Conservation (phyloP, 2,797 vertebrate species). For the Echiichthys vipera region DNA sequence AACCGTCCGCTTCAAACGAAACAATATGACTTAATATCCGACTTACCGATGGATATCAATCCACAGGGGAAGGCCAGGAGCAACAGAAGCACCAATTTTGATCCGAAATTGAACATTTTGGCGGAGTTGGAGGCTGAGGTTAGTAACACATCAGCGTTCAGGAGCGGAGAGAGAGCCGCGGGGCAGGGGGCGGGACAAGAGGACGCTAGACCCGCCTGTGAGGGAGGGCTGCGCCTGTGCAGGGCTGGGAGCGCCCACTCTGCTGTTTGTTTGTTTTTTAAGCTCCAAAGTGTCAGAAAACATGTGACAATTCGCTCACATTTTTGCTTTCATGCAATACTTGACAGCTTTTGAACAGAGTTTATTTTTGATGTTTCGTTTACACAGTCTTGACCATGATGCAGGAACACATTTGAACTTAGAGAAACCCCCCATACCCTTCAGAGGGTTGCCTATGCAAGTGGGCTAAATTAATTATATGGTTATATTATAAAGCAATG, state of each 20-base stretch:
- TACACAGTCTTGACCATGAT: too few relatives aligned
- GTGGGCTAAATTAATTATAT: too few relatives aligned
- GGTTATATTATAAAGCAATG: too few relatives aligned
- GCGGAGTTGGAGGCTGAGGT: constrained; percentile 9
- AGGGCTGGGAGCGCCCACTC: not conserved
- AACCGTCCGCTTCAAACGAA: not conserved
- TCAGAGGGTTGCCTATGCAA: too few relatives aligned
- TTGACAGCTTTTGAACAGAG: too few relatives aligned
- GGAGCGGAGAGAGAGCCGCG: constrained; percentile 37
- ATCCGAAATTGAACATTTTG: constrained; percentile 78
- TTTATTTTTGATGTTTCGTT: too few relatives aligned
- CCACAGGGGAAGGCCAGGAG: constrained; percentile 82
- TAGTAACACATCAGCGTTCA: constrained; percentile 77
- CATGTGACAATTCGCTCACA: not conserved
- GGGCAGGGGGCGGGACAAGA: constrained; percentile 38
- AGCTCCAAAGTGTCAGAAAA: too few relatives aligned
- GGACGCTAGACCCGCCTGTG: constrained; percentile 37
- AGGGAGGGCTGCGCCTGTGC: not conserved
- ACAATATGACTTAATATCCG: not conserved
- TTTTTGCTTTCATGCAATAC: not conserved
- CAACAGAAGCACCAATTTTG: constrained; percentile 76
- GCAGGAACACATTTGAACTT: too few relatives aligned
- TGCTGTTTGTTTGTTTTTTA: not conserved
- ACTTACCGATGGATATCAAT: constrained; percentile 77
- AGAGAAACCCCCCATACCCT: too few relatives aligned